phyloP scores from a whole-genome alignment of 2,797 vertebrate species.

The Anabas testudineus region DNA sequence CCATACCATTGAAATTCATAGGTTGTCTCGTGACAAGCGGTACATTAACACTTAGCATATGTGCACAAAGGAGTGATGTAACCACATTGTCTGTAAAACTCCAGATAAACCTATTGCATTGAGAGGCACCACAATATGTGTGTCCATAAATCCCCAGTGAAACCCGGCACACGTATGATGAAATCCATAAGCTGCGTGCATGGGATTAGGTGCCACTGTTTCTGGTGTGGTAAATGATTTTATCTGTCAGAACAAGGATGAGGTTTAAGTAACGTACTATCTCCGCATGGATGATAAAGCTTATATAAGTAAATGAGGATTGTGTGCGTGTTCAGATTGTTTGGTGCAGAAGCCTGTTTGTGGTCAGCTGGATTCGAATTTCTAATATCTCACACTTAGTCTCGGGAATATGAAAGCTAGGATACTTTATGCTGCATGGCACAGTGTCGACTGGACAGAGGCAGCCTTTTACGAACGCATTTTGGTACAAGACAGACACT shows the following conservation, averaged over 20 bases:
- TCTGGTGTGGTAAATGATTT: conserved; percentile 73
- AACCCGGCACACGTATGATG: conserved; percentile 69
- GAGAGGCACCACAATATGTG: conserved; percentile 62
- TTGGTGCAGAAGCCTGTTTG: conserved; percentile 61
- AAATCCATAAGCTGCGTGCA: conserved; percentile 73
- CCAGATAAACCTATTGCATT: conserved; percentile 71
- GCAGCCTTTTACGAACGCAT: conserved; percentile 16
- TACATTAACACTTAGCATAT: conserved; percentile 66
- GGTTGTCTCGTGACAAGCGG: conserved; percentile 65
- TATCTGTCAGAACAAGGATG: conserved; percentile 72
- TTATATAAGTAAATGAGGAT: conserved; percentile 73
- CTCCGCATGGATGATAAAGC: conserved; percentile 52
- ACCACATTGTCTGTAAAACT: conserved; percentile 60
- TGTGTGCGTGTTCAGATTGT: conserved; percentile 63
- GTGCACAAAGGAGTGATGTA: conserved; percentile 75
- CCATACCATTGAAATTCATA: conserved; percentile 66
- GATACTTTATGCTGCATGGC: conserved; percentile 20
- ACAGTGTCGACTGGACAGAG: conserved; percentile 16
- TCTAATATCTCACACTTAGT: conserved; percentile 59
- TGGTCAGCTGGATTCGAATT: conserved; percentile 68
- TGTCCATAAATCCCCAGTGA: conserved; percentile 66
- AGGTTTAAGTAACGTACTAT: conserved; percentile 71
- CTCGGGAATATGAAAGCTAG: conserved; percentile 44
- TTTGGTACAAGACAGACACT: conserved; percentile 17
- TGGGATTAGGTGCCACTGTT: conserved; percentile 69